Base-by-base conservation (phyloP, 2,113 vertebrate species). In the Zosterops hypoxanthus region DNA sequence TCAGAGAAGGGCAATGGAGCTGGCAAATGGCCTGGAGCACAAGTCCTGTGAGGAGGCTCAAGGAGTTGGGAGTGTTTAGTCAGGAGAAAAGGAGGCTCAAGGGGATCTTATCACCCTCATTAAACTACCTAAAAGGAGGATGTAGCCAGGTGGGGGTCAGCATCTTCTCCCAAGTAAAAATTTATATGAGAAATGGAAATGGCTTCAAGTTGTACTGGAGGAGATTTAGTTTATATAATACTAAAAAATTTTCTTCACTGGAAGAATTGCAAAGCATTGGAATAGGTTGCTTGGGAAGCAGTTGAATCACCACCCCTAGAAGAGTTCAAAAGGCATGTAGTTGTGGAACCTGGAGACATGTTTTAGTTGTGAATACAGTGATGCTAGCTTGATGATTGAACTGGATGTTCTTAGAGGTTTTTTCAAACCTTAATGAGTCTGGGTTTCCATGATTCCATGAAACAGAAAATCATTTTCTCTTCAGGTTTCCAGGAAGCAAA, bases 131-230 rank as follows among this genome's bases (percentile, higher is more conserved):
- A 33, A 31, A 59, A 68, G 44, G 17, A 68, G 5, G 7, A 1
- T 24, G 15, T 24, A 44, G 44, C 36, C 22, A 18, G 61, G 53
- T 31, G 14, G 11, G 14, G 17, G 1, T 23, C 1, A 2, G 14
- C 4, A 4, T 29, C 29, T 70, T 70, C 12, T 55, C 23, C 33
- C 28, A 41, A 14, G 16, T 41, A 31, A 69, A 47, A 63, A 41
- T 9, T 31, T 24, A 8, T 47, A 55, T 2, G 2, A 77, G 23
- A 47, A 34, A 7, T 41, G 10, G 41, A 63, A 63, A 49, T 17
- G 6, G 7, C 2, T 7, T 5, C 4, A 41, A 2, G 3, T 20
- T 55, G 11, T 56, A 13, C 49, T 11, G n/a, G 41, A 5, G 12
- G 5, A 50, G 13, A 5, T 26, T 69, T 36, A 63, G 29, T 7